Evolutionary conservation across 64 coral and sea anemone genomes (phyloP).

Genomic region (Acropora tenuis): DNA sequence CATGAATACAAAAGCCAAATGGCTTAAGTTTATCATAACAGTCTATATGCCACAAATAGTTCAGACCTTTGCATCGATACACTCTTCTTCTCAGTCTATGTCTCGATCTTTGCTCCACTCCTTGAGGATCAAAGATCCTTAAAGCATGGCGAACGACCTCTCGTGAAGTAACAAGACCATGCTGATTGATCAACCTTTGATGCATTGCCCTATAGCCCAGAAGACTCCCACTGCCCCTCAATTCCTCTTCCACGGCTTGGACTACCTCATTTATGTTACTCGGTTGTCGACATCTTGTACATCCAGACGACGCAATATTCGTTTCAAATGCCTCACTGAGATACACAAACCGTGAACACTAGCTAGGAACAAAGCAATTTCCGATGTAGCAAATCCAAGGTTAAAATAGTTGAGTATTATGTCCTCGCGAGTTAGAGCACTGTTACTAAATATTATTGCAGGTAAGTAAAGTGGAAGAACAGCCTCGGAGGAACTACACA

Average conservation of each 20-base stretch:
- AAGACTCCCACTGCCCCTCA: no score
- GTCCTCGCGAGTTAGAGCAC: neutral
- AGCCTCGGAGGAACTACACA: neutral
- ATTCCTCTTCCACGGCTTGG: slow-evolving; percentile 1
- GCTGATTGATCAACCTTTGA: slow-evolving; percentile 17
- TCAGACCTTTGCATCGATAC: slow-evolving; percentile 19
- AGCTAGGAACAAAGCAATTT: slow-evolving; percentile 8
- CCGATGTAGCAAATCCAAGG: slow-evolving; percentile 3
- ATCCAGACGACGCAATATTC: neutral
- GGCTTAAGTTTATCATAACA: slow-evolving; percentile 2
- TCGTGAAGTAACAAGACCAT: slow-evolving; percentile 29
- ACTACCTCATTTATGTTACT: slow-evolving; percentile 16
- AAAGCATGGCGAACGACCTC: slow-evolving; percentile 40
- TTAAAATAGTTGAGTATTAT: slow-evolving; percentile 35
- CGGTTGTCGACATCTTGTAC: slow-evolving; percentile 12
- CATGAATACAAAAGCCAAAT: no score
- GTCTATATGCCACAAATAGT: slow-evolving; percentile 59
- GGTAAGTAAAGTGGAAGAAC: neutral
- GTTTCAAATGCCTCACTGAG: slow-evolving; percentile 38
- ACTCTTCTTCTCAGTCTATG: slow-evolving; percentile 50
- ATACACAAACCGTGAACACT: slow-evolving; percentile 14
- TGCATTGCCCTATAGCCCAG: slow-evolving; percentile 45
- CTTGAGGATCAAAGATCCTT: slow-evolving; percentile 46
- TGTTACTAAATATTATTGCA: neutral
- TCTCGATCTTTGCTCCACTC: slow-evolving; percentile 26